phyloP scores from a whole-genome alignment of 1,140 invertebrate genomes.

The Cardiocondyla obscurior region DNA sequence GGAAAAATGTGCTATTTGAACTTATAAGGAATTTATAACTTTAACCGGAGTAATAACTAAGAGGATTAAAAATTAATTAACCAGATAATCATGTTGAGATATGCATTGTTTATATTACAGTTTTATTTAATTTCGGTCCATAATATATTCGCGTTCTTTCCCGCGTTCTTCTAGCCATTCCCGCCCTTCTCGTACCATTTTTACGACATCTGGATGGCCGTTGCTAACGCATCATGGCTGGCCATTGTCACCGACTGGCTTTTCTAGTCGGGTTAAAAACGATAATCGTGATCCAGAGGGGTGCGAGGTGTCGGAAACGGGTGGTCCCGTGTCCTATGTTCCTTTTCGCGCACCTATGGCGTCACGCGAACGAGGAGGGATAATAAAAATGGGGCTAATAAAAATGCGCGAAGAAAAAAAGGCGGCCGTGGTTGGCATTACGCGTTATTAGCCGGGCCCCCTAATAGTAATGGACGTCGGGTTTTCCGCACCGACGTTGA shows the following conservation, averaged over 20 bases:
- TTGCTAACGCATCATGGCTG: conserved; percentile 80
- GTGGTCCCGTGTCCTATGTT: conserved; percentile 64
- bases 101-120: not conserved
- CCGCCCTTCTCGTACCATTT: conserved; percentile 65
- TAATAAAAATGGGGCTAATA: conserved; percentile 39
- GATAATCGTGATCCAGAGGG: conserved; percentile 77
- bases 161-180: not conserved
- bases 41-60: too few relatives aligned
- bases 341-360: conserved; percentile 69
- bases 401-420: conserved; percentile 41
- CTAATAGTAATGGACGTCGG: conserved; percentile 73
- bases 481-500: conserved; percentile 58
- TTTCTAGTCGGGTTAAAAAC: conserved; percentile 78
- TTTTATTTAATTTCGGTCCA: not conserved
- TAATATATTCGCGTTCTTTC: not conserved
- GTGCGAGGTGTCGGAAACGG: conserved; percentile 81
- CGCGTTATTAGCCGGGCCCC: conserved; percentile 78
- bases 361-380: conserved; percentile 19
- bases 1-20: not conserved
- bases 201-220: conserved; percentile 76
- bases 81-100: not conserved
- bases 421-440: conserved; percentile 73
- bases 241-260: conserved; percentile 77
- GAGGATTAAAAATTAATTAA: not conserved
- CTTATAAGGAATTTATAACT: too few relatives aligned